Evolutionary conservation across 2,113 vertebrate genomes (phyloP).

Genomic region (Loxodonta africana): DNA sequence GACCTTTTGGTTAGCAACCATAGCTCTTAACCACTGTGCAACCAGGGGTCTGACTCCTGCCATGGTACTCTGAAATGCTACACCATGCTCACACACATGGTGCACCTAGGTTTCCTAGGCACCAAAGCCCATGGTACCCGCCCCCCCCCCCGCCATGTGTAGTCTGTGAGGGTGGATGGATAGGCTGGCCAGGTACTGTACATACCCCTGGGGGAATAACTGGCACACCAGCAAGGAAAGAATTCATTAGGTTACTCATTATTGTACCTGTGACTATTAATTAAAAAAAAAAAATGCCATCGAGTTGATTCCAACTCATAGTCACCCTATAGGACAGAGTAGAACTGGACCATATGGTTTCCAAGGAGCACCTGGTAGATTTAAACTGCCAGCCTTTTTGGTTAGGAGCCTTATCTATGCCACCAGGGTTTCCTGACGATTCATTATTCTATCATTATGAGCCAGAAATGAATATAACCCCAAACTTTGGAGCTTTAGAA

Average conservation of each 20-base stretch:
- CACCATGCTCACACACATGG: not conserved
- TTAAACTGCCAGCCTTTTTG: too few relatives aligned
- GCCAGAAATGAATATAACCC: not conserved
- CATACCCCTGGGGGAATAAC: fast-evolving
- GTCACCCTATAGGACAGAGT: too few relatives aligned
- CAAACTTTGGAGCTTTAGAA: not conserved
- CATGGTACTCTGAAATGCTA: not conserved
- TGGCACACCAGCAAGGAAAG: not conserved
- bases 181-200: not conserved
- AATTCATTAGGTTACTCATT: not conserved
- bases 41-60: not conserved
- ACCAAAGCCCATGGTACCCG: not conserved
- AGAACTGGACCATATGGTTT: too few relatives aligned
- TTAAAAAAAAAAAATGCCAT: too few relatives aligned
- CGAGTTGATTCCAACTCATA: too few relatives aligned
- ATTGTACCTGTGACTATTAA: not conserved
- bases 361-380: too few relatives aligned
- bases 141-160: not conserved
- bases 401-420: too few relatives aligned
- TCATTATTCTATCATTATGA: not conserved
- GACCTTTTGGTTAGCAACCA: too few relatives aligned
- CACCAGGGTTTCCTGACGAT: not conserved
- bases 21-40: too few relatives aligned
- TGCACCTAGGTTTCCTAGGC: not conserved
- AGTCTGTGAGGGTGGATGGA: too few relatives aligned